A percentile compares a stretch with the other conserved stretches of the same genome.
Evolutionary conservation across 92 coral and sea anemone species (phyloP).

Genomic region (Actinostola sp.): DNA sequence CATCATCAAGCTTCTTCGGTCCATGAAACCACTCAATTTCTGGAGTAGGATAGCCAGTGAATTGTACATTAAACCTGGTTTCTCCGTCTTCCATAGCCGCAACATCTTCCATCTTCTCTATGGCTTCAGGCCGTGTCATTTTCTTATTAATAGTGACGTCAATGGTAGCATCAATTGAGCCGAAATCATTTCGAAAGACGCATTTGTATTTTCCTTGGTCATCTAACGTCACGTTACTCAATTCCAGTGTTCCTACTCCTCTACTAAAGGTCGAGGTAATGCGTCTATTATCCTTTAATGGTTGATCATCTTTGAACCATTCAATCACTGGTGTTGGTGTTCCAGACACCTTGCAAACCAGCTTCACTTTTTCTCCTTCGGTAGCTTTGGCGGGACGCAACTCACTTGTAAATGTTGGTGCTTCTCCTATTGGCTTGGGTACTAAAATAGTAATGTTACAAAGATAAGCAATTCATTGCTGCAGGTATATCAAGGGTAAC

Average conservation of each 20-base stretch:
- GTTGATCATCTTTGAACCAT: constrained; percentile 74
- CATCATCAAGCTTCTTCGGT: constrained; percentile 58
- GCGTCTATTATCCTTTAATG: constrained; percentile 46
- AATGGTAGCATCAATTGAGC: constrained; percentile 5
- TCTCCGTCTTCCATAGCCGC: constrained; percentile 59
- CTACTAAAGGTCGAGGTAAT: constrained; percentile 47
- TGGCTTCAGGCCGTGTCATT: constrained; percentile 45
- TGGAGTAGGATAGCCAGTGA: constrained; percentile 74
- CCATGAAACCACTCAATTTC: constrained; percentile 85
- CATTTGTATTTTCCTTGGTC: constrained; percentile 74
- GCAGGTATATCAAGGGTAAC: too few species aligned
- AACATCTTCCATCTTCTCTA: constrained; percentile 47
- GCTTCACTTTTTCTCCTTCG: constrained; percentile 63
- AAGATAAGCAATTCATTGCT: too few species aligned
- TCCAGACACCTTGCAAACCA: constrained; percentile 61
- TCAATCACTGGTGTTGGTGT: constrained; percentile 73
- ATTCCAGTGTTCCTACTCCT: constrained; percentile 40
- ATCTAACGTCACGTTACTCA: constrained; percentile 48
- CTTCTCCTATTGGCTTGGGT: constrained; percentile 52
- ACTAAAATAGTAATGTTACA: too few species aligned
- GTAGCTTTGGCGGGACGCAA: constrained; percentile 49
- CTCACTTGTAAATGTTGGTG: constrained; percentile 57
- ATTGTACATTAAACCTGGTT: constrained; percentile 70
- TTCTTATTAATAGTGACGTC: constrained; percentile 23
- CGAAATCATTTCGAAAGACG: constrained; percentile 47